Base-by-base conservation (phyloP, 1,140 invertebrate species). In the Acyrthosiphon pisum region DNA sequence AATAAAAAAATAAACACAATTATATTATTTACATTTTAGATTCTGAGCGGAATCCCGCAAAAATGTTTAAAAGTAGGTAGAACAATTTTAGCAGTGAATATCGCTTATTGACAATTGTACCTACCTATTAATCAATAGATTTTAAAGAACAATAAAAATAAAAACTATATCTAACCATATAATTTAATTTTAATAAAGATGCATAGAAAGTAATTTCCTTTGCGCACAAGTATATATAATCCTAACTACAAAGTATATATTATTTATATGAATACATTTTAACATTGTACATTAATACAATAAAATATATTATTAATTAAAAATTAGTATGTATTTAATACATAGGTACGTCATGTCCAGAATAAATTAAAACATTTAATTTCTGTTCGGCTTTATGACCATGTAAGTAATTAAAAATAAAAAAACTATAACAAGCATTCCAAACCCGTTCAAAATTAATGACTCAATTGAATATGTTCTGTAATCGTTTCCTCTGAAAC, bases 371-470 rank as follows among this genome's bases (percentile, higher is more conserved):
- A 53, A 53, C 7, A 44, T 90, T 68, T 44, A 90, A 44, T 90
- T 41, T 90, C 26, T 68, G 1, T 90, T 68, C 23, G 56, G 81
- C 86, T 84, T 83, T 37, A 81, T 86, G 48, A 93, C n/a, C 20
- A 56, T 37, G 23, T 84, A 93, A 20, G 14, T 41, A 41, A 53
- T n/a, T 83, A 84, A 93, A 84, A 93, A 50, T 53, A 83, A 41
- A 44, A 93, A 93, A 7, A 93, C 1, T 41, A 93, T 37, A 22
- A 86, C 48, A 4, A 84, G 41, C 35, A 93, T 44, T 86, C 91
- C 91, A 56, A 93, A 93, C 26, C 76, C 35, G 48, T 93, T 93
- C 30, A 93, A 56, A 41, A 56, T 6, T 50, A 93, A 93, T 26
- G 68, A 81, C 14, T 93, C 48, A 14, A 11, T 46, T 53, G 76